A percentile compares a stretch with the other conserved stretches of the same genome.
phyloP scores from a whole-genome alignment of 2,888 invertebrate species.

The Lathronympha strigana region DNA sequence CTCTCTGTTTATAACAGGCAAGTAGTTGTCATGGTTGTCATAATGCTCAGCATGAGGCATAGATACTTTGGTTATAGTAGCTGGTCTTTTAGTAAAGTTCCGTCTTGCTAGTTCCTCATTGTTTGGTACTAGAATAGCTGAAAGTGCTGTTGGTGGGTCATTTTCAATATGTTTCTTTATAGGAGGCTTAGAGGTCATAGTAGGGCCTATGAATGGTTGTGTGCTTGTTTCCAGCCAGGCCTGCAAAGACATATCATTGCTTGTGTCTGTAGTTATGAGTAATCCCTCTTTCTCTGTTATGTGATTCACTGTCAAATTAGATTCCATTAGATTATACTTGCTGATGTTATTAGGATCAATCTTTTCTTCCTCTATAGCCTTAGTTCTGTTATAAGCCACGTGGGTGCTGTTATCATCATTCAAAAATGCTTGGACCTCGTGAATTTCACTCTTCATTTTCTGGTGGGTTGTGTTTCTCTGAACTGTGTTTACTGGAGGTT shows the following conservation, averaged over 20 bases:
- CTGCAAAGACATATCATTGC: constrained; percentile 74
- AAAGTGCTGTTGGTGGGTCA: constrained; percentile 79
- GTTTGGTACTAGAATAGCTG: constrained; percentile 86
- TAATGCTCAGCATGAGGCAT: constrained; percentile 70
- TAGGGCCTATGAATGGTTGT: constrained; percentile 57
- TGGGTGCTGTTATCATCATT: constrained; percentile 74
- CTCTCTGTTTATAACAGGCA: constrained; percentile 71
- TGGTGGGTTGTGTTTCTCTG: constrained; percentile 68
- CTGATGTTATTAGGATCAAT: constrained; percentile 68
- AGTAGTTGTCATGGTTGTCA: constrained; percentile 64
- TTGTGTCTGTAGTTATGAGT: constrained; percentile 76
- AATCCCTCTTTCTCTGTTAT: constrained; percentile 75
- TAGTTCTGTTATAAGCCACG: constrained; percentile 74
- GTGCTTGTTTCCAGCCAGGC: constrained; percentile 74
- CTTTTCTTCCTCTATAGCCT: constrained; percentile 75
- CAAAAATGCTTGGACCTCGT: constrained; percentile 72
- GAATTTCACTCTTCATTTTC: constrained; percentile 75
- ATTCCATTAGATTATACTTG: constrained; percentile 76
- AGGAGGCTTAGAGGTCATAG: constrained; percentile 62
- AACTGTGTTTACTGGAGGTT: constrained; percentile 56
- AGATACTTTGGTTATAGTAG: constrained; percentile 76
- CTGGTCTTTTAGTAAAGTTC: constrained; percentile 68
- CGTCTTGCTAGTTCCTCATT: constrained; percentile 64
- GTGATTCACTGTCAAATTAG: constrained; percentile 74
- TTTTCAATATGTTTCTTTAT: constrained; percentile 67